These are phyloP conservation scores for Tetanocera ferruginea DNA, from an alignment of 2,888 invertebrate genomes.

Conservation along the genomic window DNA sequence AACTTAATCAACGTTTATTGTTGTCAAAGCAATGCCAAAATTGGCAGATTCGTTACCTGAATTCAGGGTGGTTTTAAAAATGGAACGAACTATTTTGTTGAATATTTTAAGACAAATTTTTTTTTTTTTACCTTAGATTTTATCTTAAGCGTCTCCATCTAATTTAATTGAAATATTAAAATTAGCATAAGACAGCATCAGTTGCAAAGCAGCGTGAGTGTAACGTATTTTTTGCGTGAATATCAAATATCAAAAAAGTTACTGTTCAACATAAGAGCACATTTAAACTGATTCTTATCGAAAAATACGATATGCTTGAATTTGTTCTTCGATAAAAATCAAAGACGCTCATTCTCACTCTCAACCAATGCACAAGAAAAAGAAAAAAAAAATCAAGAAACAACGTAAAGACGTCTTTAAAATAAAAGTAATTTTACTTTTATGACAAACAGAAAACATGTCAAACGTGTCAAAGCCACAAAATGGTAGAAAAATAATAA, in stretches of 20 bases:
- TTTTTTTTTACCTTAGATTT: not conserved
- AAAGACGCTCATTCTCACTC: not conserved
- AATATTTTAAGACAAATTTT: not conserved
- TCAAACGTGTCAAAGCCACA: constrained; percentile 42
- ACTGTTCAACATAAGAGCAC: too few species aligned
- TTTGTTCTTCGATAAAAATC: too few species aligned
- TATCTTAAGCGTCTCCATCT: too few species aligned
- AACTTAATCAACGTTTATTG: constrained; percentile 12
- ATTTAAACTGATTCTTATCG: too few species aligned
- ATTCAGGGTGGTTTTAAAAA: not conserved
- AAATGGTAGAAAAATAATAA: too few species aligned
- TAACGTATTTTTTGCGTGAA: too few species aligned
- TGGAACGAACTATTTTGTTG: not conserved
- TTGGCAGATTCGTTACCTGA: not conserved
- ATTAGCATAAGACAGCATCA: too few species aligned
- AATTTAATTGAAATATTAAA: too few species aligned
- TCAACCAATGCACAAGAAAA: not conserved
- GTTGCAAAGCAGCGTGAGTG: too few species aligned
- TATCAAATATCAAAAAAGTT: too few species aligned
- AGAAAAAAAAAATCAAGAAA: not conserved
- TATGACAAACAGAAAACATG: constrained; percentile 59
- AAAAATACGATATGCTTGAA: too few species aligned
- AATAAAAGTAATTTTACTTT: constrained; percentile 53
- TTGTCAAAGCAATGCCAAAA: not conserved
- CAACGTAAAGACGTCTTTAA: too few species aligned